Conservation (phyloP, 2,888 invertebrate genomes). For the Thalpophila matura region DNA sequence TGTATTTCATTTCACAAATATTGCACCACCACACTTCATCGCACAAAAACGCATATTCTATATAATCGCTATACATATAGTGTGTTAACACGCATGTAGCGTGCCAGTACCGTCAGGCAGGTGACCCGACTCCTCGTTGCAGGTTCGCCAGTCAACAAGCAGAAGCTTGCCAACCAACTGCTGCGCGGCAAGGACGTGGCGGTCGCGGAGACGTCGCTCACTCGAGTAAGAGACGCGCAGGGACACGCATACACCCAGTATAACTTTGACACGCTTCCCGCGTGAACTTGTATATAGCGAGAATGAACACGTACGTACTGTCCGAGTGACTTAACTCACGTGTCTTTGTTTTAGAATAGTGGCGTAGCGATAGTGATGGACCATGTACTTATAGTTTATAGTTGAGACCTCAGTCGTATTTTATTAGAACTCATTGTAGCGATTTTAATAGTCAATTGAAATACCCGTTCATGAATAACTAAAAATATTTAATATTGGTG, state of each 20-base stretch:
- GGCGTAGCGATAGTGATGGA: conserved; percentile 48
- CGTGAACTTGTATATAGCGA: conserved; percentile 71
- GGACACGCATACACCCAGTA: conserved; percentile 76
- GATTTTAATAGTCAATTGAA: conserved; percentile 24
- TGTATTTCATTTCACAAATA: conserved; percentile 20
- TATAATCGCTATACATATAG: conserved; percentile 18
- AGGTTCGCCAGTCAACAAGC: conserved; percentile 96
- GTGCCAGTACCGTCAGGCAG: conserved; percentile 73
- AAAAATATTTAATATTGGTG: not conserved
- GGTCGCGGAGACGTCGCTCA: conserved; percentile 95
- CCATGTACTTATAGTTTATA: conserved; percentile 25
- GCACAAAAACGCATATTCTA: conserved; percentile 5
- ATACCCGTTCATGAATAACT: conserved; percentile 5
- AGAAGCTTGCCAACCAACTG: conserved; percentile 95
- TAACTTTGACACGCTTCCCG: conserved; percentile 80
- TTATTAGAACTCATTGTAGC: conserved; percentile 34
- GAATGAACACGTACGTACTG: conserved; percentile 62
- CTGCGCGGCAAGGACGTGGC: conserved; percentile 92
- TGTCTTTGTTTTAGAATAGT: conserved; percentile 13
- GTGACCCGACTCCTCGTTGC: conserved; percentile 78
- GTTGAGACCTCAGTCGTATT: conserved; percentile 5
- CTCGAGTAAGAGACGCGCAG: conserved; percentile 93
- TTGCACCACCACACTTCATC: conserved; percentile 23
- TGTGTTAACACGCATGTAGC: conserved; percentile 40
- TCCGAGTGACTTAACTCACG: not conserved